Evolutionary conservation across 1,140 invertebrate species (phyloP), one percentile per base, ranked within the genome.

Genomic region (Oryctes rhinoceros): DNA sequence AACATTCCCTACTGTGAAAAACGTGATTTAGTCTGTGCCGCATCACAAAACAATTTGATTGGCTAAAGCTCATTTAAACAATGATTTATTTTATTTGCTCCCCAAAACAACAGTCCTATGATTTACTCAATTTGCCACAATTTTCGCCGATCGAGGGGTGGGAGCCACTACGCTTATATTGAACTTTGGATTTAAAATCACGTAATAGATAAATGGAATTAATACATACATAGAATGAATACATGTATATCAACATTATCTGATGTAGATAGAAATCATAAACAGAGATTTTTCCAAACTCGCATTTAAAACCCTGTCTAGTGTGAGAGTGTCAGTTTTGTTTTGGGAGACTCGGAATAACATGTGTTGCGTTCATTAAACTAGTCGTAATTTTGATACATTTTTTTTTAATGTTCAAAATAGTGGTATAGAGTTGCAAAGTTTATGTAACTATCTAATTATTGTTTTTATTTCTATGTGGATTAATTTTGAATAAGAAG

Each of bases 241-340:
- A 13, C 11, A 53, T 15, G n/a, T 11, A 4, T 53, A 53, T 53
- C 49, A 18, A 53, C 11, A 53, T 53, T 53, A 53, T 53, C 49
- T 53, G 13, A 53, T 53, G 49, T 13, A 53, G 49, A 53, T 53
- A 53, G 49, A 53, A 53, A 53, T 53, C 49, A 13, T 53, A 53
- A 53, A 53, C 13, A 53, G 9, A 53, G 7, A 11, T 53, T 53
- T 53, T 13, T 53, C 49, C 49, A 53, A 18, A 3, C 49, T 53
- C 49, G 13, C n/a, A 53, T 18, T 53, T 53, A 53, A 53, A 53
- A 13, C n/a, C 13, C 7, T 13, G 11, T 18, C n/a, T 53, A 15
- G n/a, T 4, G 0, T 18, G 49, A 15, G 1, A 53, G 9, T 53
- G n/a, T 53, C 49, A 53, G n/a, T 13, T 18, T 53, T 53, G 49